Evolutionary conservation across 2,888 invertebrate species (phyloP), one percentile per base, ranked within the genome.

Genomic region (Heliconius aoede): DNA sequence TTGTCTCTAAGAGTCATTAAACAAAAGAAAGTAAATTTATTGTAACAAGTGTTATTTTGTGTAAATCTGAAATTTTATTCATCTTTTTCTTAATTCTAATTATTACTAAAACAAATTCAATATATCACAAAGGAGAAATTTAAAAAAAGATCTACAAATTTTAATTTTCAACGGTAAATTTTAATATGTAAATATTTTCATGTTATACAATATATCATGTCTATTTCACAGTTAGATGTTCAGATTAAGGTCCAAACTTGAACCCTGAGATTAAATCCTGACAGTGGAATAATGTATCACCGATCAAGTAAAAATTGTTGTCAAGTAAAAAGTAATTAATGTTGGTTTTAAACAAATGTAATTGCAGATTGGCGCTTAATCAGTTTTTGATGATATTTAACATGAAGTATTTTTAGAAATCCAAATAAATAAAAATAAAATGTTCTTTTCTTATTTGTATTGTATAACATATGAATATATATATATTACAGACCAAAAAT

Each of bases 1-100:
- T 32, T 60, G 60, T 51, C 74, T 74, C 61, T 51, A 21, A 32
- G 74, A 69, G 68, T 24, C 68, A 62, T 51, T 46, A 36, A 36
- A 60, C 2, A 46, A 46, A 55, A 55, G 18, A 18, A 55, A n/a
- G 7, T 8, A n/a, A 51, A n/a, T 3, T 9, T 3, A 55, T 55
- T n/a, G n/a, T 55, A n/a, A n/a, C 3, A n/a, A n/a, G n/a, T 46
- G 0, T 8, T 55, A n/a, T 51, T 51, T 51, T n/a, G 51, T 55
- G 51, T 51, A 51, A 51, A n/a, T 3, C 8, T 1, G 18, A 28
- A 1, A n/a, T 68, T n/a, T 26, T 32, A 15, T 58, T 30, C 2
- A n/a, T 21, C 4, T 4, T 21, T 51, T n/a, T 5, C 32, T 24
- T 36, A 24, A 36, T 11, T 24, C 1, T 72, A 36, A 40, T 5